Evolutionary conservation across 1,140 invertebrate genomes (phyloP), one percentile per base, ranked within the genome.

Genomic region (Calycopis cecrops): DNA sequence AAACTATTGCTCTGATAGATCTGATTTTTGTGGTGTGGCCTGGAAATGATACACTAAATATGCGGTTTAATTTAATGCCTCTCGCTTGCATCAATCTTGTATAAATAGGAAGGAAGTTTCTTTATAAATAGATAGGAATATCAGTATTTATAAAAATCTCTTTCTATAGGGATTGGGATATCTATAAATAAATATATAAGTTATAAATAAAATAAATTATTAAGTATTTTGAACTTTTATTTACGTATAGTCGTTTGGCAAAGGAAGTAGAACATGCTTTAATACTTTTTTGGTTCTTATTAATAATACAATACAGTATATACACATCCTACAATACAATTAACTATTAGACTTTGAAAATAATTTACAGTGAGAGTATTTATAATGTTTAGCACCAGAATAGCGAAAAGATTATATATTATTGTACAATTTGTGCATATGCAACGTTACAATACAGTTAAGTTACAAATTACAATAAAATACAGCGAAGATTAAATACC

Each of bases 371-470:
- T 34, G 49, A 60, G 51, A 60, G 52, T 51, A 60, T 52, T 62
- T 52, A 52, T 35, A 35, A 35, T 64, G 48, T 60, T 58, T 62
- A 64, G 63, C 63, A 68, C 65, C 63, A 63, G 67, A 68, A 64
- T 59, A 65, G 59, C 59, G 63, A 71, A 21, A 57, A 52, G 58
- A 56, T 59, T 54, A 44, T 52, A n/a, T 34, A 38, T 52, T 44
- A 44, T 12, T 44, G 40, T 44, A 44, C 40, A 44, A 16, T 40
- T 38, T 40, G 6, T 40, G 14, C 21, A 28, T 28, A 28, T 28
- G 21, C 21, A 28, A 28, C 6, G 21, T 28, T 28, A 28, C 21
- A 28, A 28, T 28, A 28, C 2, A 28, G 21, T 28, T 28, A 28
- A 28, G 21, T 28, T 28, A n/a, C n/a, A n/a, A 28, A 28, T 28